Conservation (phyloP, 1,140 invertebrate genomes). For the Sesamia nonagrioides region DNA sequence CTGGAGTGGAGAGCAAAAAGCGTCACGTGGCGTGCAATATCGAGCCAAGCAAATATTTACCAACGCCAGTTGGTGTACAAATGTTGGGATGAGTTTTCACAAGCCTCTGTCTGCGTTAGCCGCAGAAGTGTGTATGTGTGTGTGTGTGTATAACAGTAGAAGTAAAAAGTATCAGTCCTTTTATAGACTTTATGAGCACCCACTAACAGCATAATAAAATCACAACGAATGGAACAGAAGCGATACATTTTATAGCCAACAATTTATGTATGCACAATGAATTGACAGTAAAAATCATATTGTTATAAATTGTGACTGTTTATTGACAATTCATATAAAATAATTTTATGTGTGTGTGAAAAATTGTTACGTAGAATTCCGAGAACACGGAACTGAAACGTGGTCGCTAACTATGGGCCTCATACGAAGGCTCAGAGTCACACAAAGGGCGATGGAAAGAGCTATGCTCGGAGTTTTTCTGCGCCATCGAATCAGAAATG, state of each 20-base stretch:
- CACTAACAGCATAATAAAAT: not conserved
- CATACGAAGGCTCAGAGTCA: too few relatives aligned
- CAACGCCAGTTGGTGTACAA: constrained; percentile 54
- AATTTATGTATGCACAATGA: constrained; percentile 19
- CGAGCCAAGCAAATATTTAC: constrained; percentile 57
- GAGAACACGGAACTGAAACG: too few relatives aligned
- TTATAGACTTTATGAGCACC: constrained; percentile 24
- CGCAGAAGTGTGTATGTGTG: too few relatives aligned
- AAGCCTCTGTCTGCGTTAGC: constrained; percentile 48
- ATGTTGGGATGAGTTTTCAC: constrained; percentile 57
- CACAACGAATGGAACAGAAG: not conserved
- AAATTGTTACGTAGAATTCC: not conserved
- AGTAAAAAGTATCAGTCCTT: constrained; percentile 23
- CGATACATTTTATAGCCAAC: not conserved
- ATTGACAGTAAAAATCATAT: constrained; percentile 13
- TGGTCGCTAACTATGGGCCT: too few relatives aligned
- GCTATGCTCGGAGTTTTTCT: too few relatives aligned
- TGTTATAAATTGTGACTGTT: constrained; percentile 6
- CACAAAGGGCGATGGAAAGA: too few relatives aligned
- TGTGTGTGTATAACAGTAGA: not conserved
- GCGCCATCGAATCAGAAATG: too few relatives aligned
- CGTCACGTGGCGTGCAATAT: constrained; percentile 60
- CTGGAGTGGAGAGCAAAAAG: constrained; percentile 50
- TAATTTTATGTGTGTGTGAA: not conserved
- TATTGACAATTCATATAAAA: not conserved